Evolutionary conservation across 2,888 invertebrate species (phyloP).

Genomic region (Pecten maximus): DNA sequence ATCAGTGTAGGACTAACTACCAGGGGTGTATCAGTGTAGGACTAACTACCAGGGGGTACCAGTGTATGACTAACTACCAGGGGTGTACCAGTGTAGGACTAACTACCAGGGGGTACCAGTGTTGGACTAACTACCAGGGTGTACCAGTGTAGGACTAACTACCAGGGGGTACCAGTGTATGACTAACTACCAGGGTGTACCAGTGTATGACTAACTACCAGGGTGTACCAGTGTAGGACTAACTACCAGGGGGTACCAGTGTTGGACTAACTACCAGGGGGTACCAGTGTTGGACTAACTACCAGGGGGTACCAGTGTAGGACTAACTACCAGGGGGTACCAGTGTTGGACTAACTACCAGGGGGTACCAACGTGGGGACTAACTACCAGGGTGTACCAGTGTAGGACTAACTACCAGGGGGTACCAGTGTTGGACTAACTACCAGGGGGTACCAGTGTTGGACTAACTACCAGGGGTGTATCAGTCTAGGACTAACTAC

Average conservation of each 20-base stretch:
- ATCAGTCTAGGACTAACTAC: not conserved
- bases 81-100: not conserved
- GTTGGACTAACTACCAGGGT: not conserved
- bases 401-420: conserved; percentile 6
- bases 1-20: not conserved
- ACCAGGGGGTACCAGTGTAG: not conserved
- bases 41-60: not conserved
- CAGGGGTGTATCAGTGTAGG: not conserved
- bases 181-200: not conserved
- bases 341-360: not conserved
- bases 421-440: not conserved
- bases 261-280: not conserved
- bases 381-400: not conserved
- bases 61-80: not conserved
- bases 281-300: not conserved
- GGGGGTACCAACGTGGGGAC: not conserved
- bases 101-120: not conserved
- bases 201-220: not conserved
- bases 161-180: not conserved
- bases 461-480: not conserved
- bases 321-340: conserved; percentile 1
- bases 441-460: not conserved
- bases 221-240: not conserved
- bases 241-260: not conserved
- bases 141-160: not conserved